Conservation (phyloP, 2,797 vertebrate genomes). For the Cynodonichthys magdalenae region DNA sequence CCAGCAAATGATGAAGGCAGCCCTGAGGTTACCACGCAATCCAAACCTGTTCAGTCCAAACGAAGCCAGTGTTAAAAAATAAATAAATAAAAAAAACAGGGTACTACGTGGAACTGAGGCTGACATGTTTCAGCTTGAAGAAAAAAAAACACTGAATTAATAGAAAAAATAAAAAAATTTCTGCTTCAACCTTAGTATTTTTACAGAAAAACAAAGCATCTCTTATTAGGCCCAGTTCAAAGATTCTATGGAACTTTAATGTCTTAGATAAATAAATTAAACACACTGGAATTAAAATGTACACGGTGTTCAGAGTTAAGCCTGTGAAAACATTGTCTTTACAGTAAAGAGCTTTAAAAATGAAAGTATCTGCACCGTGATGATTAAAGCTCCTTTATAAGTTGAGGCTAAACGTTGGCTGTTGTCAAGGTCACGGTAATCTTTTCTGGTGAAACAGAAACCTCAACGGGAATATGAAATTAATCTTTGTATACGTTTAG, state of each 20-base stretch:
- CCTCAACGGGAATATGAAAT: slow-evolving; percentile 71
- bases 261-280: slow-evolving; percentile 17
- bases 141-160: neutral
- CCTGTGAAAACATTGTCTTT: slow-evolving; percentile 40
- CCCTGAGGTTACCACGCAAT: neutral
- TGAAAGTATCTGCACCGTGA: slow-evolving; percentile 50
- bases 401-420: slow-evolving; percentile 58
- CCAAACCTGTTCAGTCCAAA: neutral
- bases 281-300: slow-evolving; percentile 22
- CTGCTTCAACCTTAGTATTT: neutral
- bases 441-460: slow-evolving; percentile 63
- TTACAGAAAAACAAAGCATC: neutral
- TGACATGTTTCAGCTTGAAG: neutral
- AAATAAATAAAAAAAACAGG: no score
- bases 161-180: neutral
- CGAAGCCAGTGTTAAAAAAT: neutral
- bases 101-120: no score
- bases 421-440: slow-evolving; percentile 71
- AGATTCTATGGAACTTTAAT: neutral
- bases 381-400: slow-evolving; percentile 62
- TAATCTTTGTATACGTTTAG: slow-evolving; percentile 67
- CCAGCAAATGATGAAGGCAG: neutral
- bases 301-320: slow-evolving; percentile 36
- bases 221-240: neutral
- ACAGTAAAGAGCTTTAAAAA: slow-evolving; percentile 43